Evolutionary conservation across 2,113 vertebrate species (phyloP).

Genomic region (Mormyrus iriodes): DNA sequence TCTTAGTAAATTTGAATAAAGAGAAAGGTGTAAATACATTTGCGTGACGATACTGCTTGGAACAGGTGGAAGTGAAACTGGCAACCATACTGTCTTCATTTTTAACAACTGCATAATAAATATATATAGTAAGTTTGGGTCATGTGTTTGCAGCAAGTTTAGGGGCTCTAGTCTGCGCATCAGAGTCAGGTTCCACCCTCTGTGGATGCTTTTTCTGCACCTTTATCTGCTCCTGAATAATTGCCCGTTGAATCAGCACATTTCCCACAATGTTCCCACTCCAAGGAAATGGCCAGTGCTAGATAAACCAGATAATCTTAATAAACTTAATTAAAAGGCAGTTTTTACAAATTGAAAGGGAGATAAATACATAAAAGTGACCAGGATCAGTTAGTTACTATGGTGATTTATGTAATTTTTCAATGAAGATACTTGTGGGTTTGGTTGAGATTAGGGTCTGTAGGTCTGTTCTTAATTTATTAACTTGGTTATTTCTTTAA

Average conservation of each 20-base stretch:
- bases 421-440: neutral
- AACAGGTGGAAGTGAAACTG: neutral
- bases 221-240: neutral
- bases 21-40: neutral
- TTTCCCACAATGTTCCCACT: neutral
- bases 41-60: neutral
- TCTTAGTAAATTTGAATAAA: neutral
- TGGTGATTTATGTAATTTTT: neutral
- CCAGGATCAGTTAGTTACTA: neutral
- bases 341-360: neutral
- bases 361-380: neutral
- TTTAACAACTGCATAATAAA: neutral
- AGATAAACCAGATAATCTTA: neutral
- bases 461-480: neutral
- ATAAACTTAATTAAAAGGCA: neutral
- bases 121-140: neutral
- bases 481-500: neutral
- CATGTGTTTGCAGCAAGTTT: neutral
- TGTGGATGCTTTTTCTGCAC: neutral
- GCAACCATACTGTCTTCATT: neutral
- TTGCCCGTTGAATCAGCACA: neutral
- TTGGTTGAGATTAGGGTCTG: neutral
- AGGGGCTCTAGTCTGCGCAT: neutral
- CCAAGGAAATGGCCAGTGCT: neutral
- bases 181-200: neutral